Base-by-base conservation (phyloP, 2,888 invertebrate genomes). In the Oasisia sp. region DNA sequence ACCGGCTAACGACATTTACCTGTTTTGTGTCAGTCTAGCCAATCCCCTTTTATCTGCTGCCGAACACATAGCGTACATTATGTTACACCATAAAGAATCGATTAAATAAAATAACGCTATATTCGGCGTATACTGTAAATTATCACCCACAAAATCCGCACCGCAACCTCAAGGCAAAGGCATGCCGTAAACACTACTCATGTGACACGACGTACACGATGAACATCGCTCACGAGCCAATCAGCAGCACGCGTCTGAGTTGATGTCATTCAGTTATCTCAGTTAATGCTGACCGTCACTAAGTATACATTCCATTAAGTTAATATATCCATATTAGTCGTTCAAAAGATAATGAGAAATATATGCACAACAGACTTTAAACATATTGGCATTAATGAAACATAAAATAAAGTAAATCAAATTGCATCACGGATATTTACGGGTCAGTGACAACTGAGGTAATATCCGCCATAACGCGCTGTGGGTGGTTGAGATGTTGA, bases 201-300 rank as follows among this genome's bases (percentile, higher is more conserved):
- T 74, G 74, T 74, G 74, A 74, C 74, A 74, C 74, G 2, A 27
- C 74, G 74, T 27, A 27, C 74, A 74, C 27, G 27, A 74, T 27
- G 74, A 74, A 74, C 74, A n/a, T 19, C 74, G 74, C 74, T 74
- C n/a, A 74, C 3, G 74, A 74, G 74, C 74, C 74, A 74, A 74
- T 93, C 91, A 93, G 89, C 58, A 74, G 74, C 74, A 74, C 27
- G 19, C 74, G 74, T 27, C 74, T n/a, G 74, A 74, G 74, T 74
- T 74, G 74, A 74, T 27, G 74, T 92, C 92, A 91, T 89, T 92
- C 92, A 74, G 74, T 32, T 56, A 58, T 74, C 44, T 92, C 92
- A 27, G 92, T 74, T 74, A 74, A 27, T 74, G 74, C 74, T 74
- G 74, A 74, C 74, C 74, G 74, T 74, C 27, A 27, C n/a, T 27